Evolutionary conservation across 2,888 invertebrate genomes (phyloP).

Genomic region (Hartigia nigra): DNA sequence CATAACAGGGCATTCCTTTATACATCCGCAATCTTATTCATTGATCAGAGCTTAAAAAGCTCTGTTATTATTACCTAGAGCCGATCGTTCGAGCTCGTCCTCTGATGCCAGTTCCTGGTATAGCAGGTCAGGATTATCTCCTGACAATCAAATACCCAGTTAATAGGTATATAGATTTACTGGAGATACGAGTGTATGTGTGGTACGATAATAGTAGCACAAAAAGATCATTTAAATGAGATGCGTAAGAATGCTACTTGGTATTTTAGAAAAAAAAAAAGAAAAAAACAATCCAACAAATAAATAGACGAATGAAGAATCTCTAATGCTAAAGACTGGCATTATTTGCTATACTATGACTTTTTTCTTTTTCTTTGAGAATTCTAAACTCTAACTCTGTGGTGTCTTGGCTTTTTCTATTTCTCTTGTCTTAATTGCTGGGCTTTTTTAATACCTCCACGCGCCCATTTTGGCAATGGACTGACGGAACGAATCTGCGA

Average conservation of each 20-base stretch:
- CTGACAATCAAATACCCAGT: slow-evolving; percentile 58
- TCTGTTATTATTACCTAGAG: slow-evolving; percentile 25
- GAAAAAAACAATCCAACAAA: too few relatives aligned
- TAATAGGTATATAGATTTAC: slow-evolving; percentile 11
- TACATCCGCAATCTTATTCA: neutral
- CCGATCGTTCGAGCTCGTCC: slow-evolving; percentile 56
- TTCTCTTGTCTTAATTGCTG: neutral
- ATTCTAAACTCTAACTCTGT: neutral
- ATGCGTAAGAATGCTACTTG: neutral
- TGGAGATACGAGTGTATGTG: slow-evolving; percentile 8
- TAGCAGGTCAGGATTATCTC: slow-evolving; percentile 71
- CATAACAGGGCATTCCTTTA: neutral
- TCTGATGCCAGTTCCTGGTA: slow-evolving; percentile 69
- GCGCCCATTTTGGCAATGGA: slow-evolving; percentile 72
- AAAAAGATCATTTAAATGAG: slow-evolving; percentile 2
- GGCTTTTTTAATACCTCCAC: slow-evolving; percentile 66
- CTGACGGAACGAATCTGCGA: slow-evolving; percentile 67
- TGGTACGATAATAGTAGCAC: slow-evolving; percentile 11
- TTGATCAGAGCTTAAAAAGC: neutral
- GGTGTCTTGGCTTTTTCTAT: neutral
- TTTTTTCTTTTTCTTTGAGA: neutral
- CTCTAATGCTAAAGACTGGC: neutral
- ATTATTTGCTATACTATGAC: neutral
- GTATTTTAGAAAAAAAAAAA: neutral
- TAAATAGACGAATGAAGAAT: neutral